A percentile compares a stretch with the other conserved stretches of the same genome.
These are phyloP conservation scores for Chloromyia formosa DNA, from an alignment of 2,888 invertebrate genomes.

Conservation along the genomic window DNA sequence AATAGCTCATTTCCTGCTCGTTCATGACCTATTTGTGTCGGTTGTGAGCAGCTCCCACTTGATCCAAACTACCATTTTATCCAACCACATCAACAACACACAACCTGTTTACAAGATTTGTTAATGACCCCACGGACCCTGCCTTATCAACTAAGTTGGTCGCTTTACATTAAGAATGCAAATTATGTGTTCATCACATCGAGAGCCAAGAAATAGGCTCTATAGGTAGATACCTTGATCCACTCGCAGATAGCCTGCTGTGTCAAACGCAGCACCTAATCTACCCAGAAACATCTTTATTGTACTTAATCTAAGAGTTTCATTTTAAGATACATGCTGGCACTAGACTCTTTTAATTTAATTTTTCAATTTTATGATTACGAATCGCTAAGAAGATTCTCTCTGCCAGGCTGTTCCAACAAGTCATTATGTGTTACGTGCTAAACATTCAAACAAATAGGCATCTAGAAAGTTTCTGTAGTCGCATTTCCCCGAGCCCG, in stretches of 20 bases:
- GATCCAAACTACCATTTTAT: not conserved
- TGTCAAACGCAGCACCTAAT: conserved; percentile 6
- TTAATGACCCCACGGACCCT: not conserved
- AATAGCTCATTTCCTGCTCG: not conserved
- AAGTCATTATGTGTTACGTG: not conserved
- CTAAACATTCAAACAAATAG: conserved; percentile 1
- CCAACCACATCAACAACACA: not conserved
- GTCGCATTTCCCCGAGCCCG: not conserved
- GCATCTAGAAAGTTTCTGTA: not conserved
- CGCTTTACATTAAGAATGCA: not conserved
- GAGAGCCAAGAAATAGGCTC: not conserved
- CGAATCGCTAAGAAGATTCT: not conserved
- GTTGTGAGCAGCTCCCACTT: not conserved
- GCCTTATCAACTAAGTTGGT: not conserved
- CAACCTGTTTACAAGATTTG: not conserved
- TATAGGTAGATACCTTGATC: not conserved
- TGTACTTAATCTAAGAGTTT: not conserved
- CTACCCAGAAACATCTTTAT: not conserved
- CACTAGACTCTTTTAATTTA: not conserved
- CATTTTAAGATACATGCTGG: not conserved
- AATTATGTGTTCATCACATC: not conserved
- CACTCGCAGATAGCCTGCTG: not conserved
- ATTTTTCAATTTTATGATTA: conserved; percentile 7
- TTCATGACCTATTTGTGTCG: not conserved
- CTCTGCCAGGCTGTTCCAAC: not conserved